These are phyloP conservation scores for Drosophila infuscata DNA, from an alignment of 2,888 invertebrate genomes.

Conservation along the genomic window DNA sequence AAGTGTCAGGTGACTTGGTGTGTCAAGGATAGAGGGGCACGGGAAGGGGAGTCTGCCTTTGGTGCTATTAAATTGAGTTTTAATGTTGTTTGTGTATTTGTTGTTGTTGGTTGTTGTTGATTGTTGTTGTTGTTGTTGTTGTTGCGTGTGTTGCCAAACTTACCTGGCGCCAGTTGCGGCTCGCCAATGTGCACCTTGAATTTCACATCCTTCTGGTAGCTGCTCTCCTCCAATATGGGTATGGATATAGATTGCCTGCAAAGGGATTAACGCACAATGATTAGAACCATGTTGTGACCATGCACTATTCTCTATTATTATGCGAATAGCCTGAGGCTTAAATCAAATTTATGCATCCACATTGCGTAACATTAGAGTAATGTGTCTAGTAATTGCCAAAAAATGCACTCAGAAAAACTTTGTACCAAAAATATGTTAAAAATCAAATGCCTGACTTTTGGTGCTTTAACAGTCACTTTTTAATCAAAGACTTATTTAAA, in stretches of 20 bases:
- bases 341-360: constrained; percentile 26
- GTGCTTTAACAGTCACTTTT: neutral
- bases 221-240: constrained; percentile 97
- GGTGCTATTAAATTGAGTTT: constrained; percentile 51
- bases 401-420: constrained; percentile 3
- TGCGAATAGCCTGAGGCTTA: constrained; percentile 12
- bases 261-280: constrained; percentile 72
- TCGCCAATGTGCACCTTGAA: constrained; percentile 97
- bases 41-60: constrained; percentile 15
- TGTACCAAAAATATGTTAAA: neutral
- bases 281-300: constrained; percentile 24
- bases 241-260: constrained; percentile 94
- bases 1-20: constrained; percentile 16
- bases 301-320: neutral
- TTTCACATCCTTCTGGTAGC: constrained; percentile 97
- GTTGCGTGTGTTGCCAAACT: constrained; percentile 69
- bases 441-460: neutral
- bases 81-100: constrained; percentile 23
- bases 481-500: neutral
- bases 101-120: neutral
- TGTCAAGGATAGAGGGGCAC: neutral
- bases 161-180: constrained; percentile 95
- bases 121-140: constrained; percentile 2
- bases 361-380: constrained; percentile 16
- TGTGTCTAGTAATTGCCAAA: neutral